Base-by-base conservation (phyloP, 1,140 invertebrate species). In the Pseudomyrmex pallidus region DNA sequence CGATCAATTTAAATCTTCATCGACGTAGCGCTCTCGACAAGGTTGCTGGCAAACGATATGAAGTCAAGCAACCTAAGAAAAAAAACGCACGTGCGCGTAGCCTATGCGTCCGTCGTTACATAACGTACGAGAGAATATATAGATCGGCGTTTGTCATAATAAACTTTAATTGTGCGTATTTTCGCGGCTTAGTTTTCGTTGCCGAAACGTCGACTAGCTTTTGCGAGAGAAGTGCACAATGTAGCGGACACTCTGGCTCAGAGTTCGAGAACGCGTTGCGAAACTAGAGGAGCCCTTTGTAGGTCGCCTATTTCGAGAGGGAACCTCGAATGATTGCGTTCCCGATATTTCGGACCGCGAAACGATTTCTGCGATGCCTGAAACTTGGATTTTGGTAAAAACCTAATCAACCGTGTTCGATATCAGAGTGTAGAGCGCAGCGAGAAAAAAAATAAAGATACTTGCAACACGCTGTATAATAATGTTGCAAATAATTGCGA, bases 261-360 rank as follows among this genome's bases (percentile, higher is more conserved):
- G 15, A 50, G 17, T 84, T 25, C 64, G 78, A 22, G 46, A 67
- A 35, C 35, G 35, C 62, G 61, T 57, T 54, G 48, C 57, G 20
- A 87, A 87, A 85, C 46, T 80, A 67, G 50, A 67, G 50, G 5
- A 0, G 56, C 48, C 87, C 68, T 88, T 88, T 83, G 59, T 88
- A 88, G 83, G 86, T 88, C 83, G 59, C 44, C 62, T 88, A 88
- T 88, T 88, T 83, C 72, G 15, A 72, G 72, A 52, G 35, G 35
- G 12, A 52, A 12, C 70, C 57, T n/a, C 44, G 85, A 74, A 61
- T 57, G 83, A 88, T 67, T 13, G 35, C 84, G 57, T 68, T 70
- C 82, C 62, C 61, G 66, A 77, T 76, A 87, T 87, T 87, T 82
- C 17, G 64, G 52, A 35, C 63, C 15, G 64, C 15, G 10, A 70